Evolutionary conservation across 2,888 invertebrate species (phyloP), one percentile per base, ranked within the genome.

Genomic region (Tetrapedia diversipes): DNA sequence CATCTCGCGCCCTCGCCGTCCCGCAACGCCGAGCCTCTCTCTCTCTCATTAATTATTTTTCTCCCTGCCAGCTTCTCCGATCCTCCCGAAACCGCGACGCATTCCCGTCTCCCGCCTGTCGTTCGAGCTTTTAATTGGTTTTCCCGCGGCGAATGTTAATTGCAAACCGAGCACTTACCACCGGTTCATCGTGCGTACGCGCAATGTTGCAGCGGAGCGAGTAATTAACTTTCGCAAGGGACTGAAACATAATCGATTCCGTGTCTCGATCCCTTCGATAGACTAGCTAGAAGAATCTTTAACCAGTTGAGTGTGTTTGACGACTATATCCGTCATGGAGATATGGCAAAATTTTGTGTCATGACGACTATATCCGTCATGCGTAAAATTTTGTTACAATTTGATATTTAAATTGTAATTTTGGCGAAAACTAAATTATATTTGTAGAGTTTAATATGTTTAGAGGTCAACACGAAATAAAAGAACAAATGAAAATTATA

Each of bases 1-100:
- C 78, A 77, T 66, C 64, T 3, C 47, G 34, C 27, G 4, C 32
- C 39, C 22, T 24, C 60, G 16, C 27, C 19, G 32, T 7, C 39
- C 51, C 24, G 67, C 81, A 69, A 75, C 76, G 60, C 65, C 77
- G 56, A 39, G 63, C 43, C 63, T 45, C 65, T 73, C 63, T 45
- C 65, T 73, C 77, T 51, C 72, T 81, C 83, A 79, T 84, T 82
- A 79, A 79, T 84, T 84, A 84, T 79, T 81, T 78, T 74, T 71
- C 39, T 37, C 14, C 10, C 60, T 1, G 14, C 1, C 27, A 16
- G 16, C 54, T 39, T 54, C 54, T 56, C 29, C 43, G 60, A 60
- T 60, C 45, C 49, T 7, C 19, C 19, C 39, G 29, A 34, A 53
- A 22, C 34, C 32, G 7, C 29, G 6, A 34, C 22, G 24, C 51